Evolutionary conservation across 1,140 invertebrate species (phyloP).

Genomic region (Aphaenogaster floridana): DNA sequence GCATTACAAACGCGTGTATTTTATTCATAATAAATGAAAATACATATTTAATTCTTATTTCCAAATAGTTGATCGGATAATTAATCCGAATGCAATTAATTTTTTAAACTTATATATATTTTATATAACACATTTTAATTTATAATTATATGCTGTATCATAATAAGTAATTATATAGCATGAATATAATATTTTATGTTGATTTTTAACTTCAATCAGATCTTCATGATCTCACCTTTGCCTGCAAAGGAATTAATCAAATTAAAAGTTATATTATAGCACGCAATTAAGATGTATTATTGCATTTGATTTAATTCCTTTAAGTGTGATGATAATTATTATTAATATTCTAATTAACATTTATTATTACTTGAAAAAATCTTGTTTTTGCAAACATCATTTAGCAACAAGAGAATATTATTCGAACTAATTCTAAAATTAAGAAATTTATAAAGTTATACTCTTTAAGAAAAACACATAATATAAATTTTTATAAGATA

Average conservation of each 20-base stretch:
- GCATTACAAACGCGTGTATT: neutral
- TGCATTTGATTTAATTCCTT: neutral
- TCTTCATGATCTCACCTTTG: constrained; percentile 27
- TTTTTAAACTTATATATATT: neutral
- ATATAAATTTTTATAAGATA: neutral
- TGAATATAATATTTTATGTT: neutral
- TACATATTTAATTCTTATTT: neutral
- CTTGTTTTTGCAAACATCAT: neutral
- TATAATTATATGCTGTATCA: neutral
- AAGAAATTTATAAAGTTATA: neutral
- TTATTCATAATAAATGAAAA: neutral
- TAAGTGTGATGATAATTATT: neutral
- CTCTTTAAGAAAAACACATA: neutral
- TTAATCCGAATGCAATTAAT: neutral
- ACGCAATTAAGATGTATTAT: neutral
- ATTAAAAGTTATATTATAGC: neutral
- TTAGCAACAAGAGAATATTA: neutral
- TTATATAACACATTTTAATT: neutral
- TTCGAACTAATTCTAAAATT: neutral
- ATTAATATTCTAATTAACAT: neutral
- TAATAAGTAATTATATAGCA: neutral
- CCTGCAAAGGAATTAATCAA: constrained; percentile 53
- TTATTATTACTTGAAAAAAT: neutral
- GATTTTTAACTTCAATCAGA: neutral
- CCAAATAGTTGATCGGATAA: neutral